Evolutionary conservation across 2,888 invertebrate genomes (phyloP).

Genomic region (Mimachlamys varia): DNA sequence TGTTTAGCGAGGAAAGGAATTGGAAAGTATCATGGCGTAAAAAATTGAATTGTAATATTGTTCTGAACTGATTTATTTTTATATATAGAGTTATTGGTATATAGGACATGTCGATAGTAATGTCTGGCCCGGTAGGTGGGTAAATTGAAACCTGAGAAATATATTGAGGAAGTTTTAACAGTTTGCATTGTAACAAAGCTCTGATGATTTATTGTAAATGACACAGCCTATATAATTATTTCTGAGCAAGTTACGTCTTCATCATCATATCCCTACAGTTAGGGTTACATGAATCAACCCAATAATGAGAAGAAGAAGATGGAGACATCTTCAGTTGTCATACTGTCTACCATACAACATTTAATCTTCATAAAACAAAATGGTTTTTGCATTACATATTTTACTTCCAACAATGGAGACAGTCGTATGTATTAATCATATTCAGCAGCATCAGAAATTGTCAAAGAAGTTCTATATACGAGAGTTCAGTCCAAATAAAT

Average conservation of each 20-base stretch:
- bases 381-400: not conserved
- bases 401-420: not conserved
- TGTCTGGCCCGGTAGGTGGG: not conserved
- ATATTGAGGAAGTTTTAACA: not conserved
- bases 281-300: not conserved
- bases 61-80: not conserved
- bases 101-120: not conserved
- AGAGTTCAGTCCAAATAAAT: no score
- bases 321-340: not conserved
- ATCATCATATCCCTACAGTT: not conserved
- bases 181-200: not conserved
- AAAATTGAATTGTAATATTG: not conserved
- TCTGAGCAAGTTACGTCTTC: not conserved
- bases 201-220: not conserved
- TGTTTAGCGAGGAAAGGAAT: not conserved
- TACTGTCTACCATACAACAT: not conserved
- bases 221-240: not conserved
- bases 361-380: conserved; percentile 15
- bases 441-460: not conserved
- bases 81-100: not conserved
- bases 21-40: not conserved
- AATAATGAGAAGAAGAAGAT: not conserved
- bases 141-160: conserved; percentile 9
- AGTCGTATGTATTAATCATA: not conserved
- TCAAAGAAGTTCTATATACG: not conserved